phyloP scores from a whole-genome alignment of 2,797 vertebrate genomes.

The Pipistrellus pipistrellus region DNA sequence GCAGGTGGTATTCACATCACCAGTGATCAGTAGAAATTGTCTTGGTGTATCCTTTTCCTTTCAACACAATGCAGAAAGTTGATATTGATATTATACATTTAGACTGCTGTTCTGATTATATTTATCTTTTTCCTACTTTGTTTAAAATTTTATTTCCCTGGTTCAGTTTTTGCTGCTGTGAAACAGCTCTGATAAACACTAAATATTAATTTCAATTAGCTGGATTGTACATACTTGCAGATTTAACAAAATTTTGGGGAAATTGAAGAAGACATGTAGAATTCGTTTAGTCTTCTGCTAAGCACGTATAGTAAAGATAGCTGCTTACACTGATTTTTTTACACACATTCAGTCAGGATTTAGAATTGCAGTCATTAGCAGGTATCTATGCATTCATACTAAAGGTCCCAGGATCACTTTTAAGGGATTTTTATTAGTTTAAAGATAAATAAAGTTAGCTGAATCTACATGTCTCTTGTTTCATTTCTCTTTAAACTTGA shows the following conservation, averaged over 20 bases:
- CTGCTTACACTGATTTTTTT: slow-evolving; percentile 91
- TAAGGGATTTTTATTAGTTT: slow-evolving; percentile 98
- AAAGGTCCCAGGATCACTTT: slow-evolving; percentile 93
- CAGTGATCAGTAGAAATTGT: slow-evolving; percentile 84
- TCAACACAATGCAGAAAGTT: slow-evolving; percentile 93
- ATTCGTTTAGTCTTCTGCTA: slow-evolving; percentile 90
- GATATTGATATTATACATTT: slow-evolving; percentile 94
- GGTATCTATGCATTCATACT: slow-evolving; percentile 95
- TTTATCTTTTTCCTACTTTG: slow-evolving; percentile 90
- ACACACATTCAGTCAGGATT: slow-evolving; percentile 92
- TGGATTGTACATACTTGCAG: slow-evolving; percentile 98
- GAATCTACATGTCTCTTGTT: slow-evolving; percentile 93
- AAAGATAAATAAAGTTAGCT: slow-evolving; percentile 99
- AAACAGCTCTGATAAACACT: slow-evolving; percentile 95
- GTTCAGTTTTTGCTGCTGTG: slow-evolving; percentile 92
- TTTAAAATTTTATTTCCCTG: slow-evolving; percentile 89
- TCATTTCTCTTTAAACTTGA: slow-evolving; percentile 88
- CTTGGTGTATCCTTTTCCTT: slow-evolving; percentile 88
- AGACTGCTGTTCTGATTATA: slow-evolving; percentile 93
- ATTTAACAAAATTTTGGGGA: slow-evolving; percentile 88
- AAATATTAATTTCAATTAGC: slow-evolving; percentile 95
- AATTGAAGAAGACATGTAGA: slow-evolving; percentile 91
- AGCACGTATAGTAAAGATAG: slow-evolving; percentile 93
- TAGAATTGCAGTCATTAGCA: slow-evolving; percentile 95
- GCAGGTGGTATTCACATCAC: slow-evolving; percentile 88